Conservation (phyloP, 2,888 invertebrate species). For the Acronicta aceris region DNA sequence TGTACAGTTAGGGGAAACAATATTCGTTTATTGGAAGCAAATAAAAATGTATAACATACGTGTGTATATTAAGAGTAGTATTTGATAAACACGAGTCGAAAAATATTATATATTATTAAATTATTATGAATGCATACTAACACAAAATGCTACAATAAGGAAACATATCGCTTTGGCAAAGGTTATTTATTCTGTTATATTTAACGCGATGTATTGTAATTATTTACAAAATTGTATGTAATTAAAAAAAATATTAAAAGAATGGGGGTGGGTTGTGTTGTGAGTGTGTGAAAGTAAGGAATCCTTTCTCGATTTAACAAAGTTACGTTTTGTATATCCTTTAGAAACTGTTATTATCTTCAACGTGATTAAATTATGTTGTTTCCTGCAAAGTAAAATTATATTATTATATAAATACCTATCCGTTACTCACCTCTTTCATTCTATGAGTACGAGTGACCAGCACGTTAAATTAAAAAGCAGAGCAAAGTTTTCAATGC, state of each 20-base stretch:
- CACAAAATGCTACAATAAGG: conserved; percentile 86
- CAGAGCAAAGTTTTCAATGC: conserved; percentile 71
- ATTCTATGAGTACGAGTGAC: conserved; percentile 62
- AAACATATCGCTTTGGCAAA: conserved; percentile 88
- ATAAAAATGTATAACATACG: conserved; percentile 75
- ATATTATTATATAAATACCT: conserved; percentile 8
- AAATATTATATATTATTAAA: conserved; percentile 63
- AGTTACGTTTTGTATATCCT: conserved; percentile 64
- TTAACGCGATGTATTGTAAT: conserved; percentile 71
- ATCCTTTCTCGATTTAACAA: conserved; percentile 61
- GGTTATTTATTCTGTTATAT: conserved; percentile 66
- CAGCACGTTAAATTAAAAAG: conserved; percentile 57
- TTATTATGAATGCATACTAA: conserved; percentile 77
- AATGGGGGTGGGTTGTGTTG: conserved; percentile 50
- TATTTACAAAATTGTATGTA: conserved; percentile 68
- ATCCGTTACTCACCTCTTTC: conserved; percentile 57
- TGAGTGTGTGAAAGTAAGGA: conserved; percentile 58
- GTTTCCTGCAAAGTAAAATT: conserved; percentile 35
- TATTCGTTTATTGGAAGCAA: conserved; percentile 80
- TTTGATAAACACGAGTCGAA: conserved; percentile 84
- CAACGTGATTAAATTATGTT: conserved; percentile 45
- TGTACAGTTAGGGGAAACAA: conserved; percentile 84
- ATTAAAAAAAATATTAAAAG: conserved; percentile 54
- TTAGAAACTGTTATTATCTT: conserved; percentile 59
- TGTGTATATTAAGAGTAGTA: conserved; percentile 86